A percentile compares a stretch with the other conserved stretches of the same genome.
Evolutionary conservation across 2,888 invertebrate species (phyloP).

Genomic region (Serripes groenlandicus): DNA sequence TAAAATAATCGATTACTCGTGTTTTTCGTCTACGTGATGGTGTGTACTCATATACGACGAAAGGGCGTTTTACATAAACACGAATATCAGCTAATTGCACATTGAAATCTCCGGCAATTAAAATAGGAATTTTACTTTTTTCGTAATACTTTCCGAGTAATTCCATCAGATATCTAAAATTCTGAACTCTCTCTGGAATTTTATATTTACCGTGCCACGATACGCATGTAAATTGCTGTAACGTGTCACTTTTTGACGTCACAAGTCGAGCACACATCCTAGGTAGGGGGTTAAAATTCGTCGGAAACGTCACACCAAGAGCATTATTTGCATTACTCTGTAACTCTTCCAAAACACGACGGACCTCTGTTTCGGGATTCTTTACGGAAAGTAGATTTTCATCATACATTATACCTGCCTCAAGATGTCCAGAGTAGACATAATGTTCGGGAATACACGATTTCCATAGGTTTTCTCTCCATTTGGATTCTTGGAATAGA

Average conservation of each 20-base stretch:
- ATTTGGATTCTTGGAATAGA: conserved; percentile 55
- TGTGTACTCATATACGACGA: conserved; percentile 41
- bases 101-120: conserved; percentile 56
- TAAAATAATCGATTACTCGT: conserved; percentile 47
- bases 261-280: conserved; percentile 36
- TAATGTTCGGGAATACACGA: conserved; percentile 45
- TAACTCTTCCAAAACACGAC: conserved; percentile 31
- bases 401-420: conserved; percentile 53
- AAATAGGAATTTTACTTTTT: conserved; percentile 46
- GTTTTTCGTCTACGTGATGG: conserved; percentile 36
- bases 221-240: conserved; percentile 44
- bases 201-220: conserved; percentile 54
- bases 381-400: conserved; percentile 4
- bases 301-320: conserved; percentile 29
- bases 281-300: conserved; percentile 44
- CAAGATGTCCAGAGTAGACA: conserved; percentile 33
- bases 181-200: conserved; percentile 18
- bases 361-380: conserved; percentile 22
- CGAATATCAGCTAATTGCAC: conserved; percentile 29
- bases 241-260: not conserved
- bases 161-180: conserved; percentile 50
- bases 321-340: conserved; percentile 41
- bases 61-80: conserved; percentile 29
- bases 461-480: conserved; percentile 42
- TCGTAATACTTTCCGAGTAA: conserved; percentile 34